Conservation (phyloP, 2,113 vertebrate species). For the Xiphias gladius region DNA sequence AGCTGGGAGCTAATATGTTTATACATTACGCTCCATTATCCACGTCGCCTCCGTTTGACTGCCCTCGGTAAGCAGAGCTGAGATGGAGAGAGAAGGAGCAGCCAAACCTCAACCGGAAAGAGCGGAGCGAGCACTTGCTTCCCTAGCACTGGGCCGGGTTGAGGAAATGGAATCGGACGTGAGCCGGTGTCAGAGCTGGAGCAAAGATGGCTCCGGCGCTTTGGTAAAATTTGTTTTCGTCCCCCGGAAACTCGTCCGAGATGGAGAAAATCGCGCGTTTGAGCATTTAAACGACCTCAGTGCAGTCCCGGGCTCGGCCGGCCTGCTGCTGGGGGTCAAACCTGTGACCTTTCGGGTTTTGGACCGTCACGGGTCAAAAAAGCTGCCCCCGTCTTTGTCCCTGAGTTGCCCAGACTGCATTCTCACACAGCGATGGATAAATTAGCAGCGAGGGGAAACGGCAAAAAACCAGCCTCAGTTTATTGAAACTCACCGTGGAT, state of each 20-base stretch:
- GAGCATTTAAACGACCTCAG: no score
- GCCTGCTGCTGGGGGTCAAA: conserved; percentile 36
- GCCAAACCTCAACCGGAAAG: not conserved
- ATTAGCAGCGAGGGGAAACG: not conserved
- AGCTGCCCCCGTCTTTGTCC: not conserved
- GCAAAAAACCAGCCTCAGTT: not conserved
- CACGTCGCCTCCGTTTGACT: conserved; percentile 64
- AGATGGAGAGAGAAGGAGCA: conserved; percentile 10
- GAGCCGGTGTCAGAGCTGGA: not conserved
- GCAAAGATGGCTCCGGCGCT: no score
- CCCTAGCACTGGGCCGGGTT: not conserved
- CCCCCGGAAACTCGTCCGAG: no score
- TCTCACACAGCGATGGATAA: not conserved
- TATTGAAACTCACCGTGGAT: not conserved
- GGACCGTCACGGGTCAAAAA: not conserved
- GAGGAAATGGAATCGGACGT: not conserved
- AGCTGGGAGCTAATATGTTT: conserved; percentile 75
- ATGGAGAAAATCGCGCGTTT: not conserved
- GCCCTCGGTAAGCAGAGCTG: conserved; percentile 62
- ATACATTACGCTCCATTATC: conserved; percentile 72
- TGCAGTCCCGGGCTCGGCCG: not conserved
- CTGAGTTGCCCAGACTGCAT: not conserved
- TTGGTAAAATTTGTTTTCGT: not conserved
- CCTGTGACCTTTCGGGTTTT: conserved; percentile 23
- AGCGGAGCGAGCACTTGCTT: not conserved